Percentiles rank a stretch among this genome's conserved stretches.
Evolutionary conservation across 2,797 vertebrate genomes (phyloP).

Genomic region (Triplophysa yarkandensis): DNA sequence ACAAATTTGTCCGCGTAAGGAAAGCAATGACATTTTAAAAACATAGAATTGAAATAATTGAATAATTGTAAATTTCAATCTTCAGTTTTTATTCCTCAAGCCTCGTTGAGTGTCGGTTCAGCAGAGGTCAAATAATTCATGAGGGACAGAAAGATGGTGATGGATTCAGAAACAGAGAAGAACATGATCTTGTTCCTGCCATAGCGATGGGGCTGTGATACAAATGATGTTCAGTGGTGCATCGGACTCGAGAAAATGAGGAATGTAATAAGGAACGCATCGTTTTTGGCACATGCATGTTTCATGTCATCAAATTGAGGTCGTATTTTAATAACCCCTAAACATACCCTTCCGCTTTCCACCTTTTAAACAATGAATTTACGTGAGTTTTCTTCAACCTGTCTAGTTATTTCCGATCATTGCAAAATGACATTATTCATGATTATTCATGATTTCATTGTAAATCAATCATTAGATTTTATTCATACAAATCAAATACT

Average conservation of each 20-base stretch:
- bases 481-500: not conserved
- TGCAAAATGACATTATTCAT: not conserved
- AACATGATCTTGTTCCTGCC: conserved; percentile 10
- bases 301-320: not conserved
- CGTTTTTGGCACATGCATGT: not conserved
- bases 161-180: not conserved
- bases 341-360: not conserved
- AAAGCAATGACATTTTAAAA: no score
- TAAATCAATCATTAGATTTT: not conserved
- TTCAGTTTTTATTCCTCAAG: not conserved
- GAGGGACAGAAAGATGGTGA: conserved; percentile 9
- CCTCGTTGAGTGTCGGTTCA: conserved; percentile 9
- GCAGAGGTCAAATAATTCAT: conserved; percentile 14
- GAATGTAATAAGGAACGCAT: not conserved
- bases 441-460: not conserved
- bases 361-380: not conserved
- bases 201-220: conserved; percentile 22
- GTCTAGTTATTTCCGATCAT: not conserved
- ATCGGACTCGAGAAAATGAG: not conserved
- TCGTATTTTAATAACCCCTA: not conserved
- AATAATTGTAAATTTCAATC: not conserved
- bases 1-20: no score
- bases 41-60: no score
- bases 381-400: not conserved
- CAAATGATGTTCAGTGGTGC: not conserved